phyloP scores from a whole-genome alignment of 2,888 invertebrate genomes.

The Melipona beecheii region DNA sequence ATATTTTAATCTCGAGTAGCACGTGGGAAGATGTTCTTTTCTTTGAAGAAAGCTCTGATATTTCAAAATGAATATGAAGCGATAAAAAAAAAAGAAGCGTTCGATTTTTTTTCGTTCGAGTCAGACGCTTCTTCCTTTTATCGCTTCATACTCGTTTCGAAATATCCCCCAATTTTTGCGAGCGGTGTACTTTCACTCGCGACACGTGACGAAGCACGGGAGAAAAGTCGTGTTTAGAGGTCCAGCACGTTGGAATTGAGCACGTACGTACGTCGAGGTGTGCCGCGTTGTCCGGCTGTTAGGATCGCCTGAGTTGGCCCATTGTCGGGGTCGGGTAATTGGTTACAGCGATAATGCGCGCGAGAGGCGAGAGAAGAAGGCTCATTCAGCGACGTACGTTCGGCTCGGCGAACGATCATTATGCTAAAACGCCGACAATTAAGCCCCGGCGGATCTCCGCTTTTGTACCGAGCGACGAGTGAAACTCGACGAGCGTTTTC shows the following conservation, averaged over 20 bases:
- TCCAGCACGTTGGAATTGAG: background rate
- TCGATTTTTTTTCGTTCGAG: no score
- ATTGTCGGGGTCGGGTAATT: constrained; percentile 64
- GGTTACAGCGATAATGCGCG: constrained; percentile 59
- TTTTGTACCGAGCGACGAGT: constrained; percentile 38
- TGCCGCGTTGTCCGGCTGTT: constrained; percentile 39
- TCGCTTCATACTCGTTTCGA: no score
- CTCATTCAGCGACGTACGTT: constrained; percentile 50
- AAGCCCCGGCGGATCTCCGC: constrained; percentile 62
- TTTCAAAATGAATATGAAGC: no score
- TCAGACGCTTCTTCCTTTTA: no score
- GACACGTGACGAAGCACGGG: no score
- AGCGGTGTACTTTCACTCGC: no score
- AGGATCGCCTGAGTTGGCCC: constrained; percentile 42
- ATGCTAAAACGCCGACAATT: constrained; percentile 72
- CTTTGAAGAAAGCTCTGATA: no score
- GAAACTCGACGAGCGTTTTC: constrained; percentile 33
- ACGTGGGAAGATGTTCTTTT: no score
- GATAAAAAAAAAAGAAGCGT: no score
- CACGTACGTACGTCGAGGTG: background rate
- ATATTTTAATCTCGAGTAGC: no score
- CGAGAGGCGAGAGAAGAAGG: constrained; percentile 61
- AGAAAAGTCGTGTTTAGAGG: background rate
- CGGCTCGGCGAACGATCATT: constrained; percentile 53
- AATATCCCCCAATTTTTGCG: no score